Percentiles rank a stretch among this genome's conserved stretches.
phyloP scores from a whole-genome alignment of 2,888 invertebrate genomes.

The Drosophila vallismaia region DNA sequence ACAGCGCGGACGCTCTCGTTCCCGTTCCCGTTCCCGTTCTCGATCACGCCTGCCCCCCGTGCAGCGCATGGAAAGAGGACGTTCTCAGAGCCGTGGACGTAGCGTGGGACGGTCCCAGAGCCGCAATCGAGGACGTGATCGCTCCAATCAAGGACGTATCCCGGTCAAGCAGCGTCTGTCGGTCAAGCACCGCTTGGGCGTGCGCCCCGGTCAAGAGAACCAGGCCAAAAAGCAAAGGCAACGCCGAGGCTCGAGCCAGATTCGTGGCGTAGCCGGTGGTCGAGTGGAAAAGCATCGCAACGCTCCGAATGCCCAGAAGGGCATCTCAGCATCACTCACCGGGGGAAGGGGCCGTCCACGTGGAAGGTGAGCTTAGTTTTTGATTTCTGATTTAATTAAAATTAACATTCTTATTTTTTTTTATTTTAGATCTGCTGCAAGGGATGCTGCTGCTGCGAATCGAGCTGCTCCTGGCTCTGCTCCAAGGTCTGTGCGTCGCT shows the following conservation, averaged over 20 bases:
- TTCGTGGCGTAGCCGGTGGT: slow-evolving; percentile 75
- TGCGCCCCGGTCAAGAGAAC: slow-evolving; percentile 65
- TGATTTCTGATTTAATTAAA: not conserved
- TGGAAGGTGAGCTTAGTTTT: slow-evolving; percentile 66
- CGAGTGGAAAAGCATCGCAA: slow-evolving; percentile 79
- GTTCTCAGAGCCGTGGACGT: slow-evolving; percentile 47
- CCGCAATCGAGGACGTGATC: slow-evolving; percentile 53
- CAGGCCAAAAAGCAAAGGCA: slow-evolving; percentile 28
- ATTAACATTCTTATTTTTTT: not conserved
- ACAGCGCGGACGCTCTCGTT: slow-evolving; percentile 67
- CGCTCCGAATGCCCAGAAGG: slow-evolving; percentile 29
- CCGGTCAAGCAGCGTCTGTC: slow-evolving; percentile 60
- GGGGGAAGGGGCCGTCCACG: slow-evolving; percentile 65
- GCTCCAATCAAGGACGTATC: slow-evolving; percentile 33
- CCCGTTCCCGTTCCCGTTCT: slow-evolving; percentile 42
- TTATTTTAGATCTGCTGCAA: slow-evolving; percentile 60
- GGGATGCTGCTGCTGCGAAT: slow-evolving; percentile 56
- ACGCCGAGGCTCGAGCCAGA: slow-evolving; percentile 56
- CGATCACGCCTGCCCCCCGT: slow-evolving; percentile 35
- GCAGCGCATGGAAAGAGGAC: slow-evolving; percentile 48
- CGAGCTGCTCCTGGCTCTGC: slow-evolving; percentile 28
- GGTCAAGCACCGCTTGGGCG: slow-evolving; percentile 80
- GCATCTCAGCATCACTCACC: slow-evolving; percentile 53
- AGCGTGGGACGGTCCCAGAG: slow-evolving; percentile 41
- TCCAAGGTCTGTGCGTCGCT: slow-evolving; percentile 57